A percentile compares a stretch with the other conserved stretches of the same genome.
phyloP scores from a whole-genome alignment of 1,140 invertebrate species.

The Drosophila watanabei region DNA sequence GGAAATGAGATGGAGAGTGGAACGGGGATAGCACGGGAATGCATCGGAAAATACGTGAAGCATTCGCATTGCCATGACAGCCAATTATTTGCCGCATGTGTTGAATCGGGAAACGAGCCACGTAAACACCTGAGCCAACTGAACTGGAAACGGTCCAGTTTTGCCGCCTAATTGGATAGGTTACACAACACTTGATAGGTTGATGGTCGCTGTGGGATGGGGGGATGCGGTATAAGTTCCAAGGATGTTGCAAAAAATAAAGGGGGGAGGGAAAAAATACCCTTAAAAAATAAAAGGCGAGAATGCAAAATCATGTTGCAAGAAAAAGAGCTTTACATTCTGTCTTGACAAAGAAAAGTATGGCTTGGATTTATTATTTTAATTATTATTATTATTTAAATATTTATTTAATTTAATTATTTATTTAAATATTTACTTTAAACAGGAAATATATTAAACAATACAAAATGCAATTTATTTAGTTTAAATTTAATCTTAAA shows the following conservation, averaged over 20 bases:
- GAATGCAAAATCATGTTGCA: not conserved
- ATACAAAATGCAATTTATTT: too few relatives aligned
- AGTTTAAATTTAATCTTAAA: not conserved
- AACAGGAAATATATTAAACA: too few relatives aligned
- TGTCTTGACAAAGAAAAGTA: not conserved
- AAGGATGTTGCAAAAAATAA: not conserved
- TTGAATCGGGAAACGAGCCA: constrained; percentile 8
- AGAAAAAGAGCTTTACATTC: not conserved
- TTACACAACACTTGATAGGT: constrained; percentile 7
- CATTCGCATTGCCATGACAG: constrained; percentile 7
- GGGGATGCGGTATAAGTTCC: not conserved
- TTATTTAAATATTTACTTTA: not conserved
- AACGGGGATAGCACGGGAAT: not conserved
- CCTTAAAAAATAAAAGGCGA: not conserved
- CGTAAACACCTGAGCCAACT: constrained; percentile 13
- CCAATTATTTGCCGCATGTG: constrained; percentile 12
- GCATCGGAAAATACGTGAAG: not conserved
- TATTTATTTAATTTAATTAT: too few relatives aligned
- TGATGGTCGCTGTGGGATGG: not conserved
- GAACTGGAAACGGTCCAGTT: constrained; percentile 10
- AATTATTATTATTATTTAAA: too few relatives aligned
- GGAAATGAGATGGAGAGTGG: not conserved
- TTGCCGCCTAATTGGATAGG: constrained; percentile 10
- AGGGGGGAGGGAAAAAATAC: too few relatives aligned
- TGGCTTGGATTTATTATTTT: not conserved